These are phyloP conservation scores for Setophaga petechia DNA, from an alignment of 2,113 vertebrate species.

Conservation along the genomic window DNA sequence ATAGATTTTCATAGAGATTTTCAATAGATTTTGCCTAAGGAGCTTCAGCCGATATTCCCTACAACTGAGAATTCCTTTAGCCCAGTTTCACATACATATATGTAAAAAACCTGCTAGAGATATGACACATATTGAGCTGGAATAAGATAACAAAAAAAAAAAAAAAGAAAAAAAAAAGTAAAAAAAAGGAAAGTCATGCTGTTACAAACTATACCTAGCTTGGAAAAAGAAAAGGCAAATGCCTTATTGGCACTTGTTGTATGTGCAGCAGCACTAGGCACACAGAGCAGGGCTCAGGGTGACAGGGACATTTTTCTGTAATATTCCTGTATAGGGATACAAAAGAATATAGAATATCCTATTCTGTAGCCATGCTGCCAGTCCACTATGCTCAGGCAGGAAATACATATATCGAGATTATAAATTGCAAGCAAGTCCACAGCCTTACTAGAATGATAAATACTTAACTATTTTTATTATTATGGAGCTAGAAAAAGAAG, in stretches of 20 bases:
- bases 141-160: neutral
- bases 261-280: neutral
- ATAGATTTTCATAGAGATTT: neutral
- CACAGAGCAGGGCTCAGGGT: neutral
- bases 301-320: neutral
- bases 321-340: too few species aligned
- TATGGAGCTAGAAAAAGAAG: neutral
- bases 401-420: neutral
- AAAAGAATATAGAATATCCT: too few species aligned
- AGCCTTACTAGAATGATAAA: neutral
- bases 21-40: neutral
- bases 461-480: neutral
- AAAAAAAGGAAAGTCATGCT: too few species aligned
- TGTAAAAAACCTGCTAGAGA: neutral
- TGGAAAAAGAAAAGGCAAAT: neutral
- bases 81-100: neutral
- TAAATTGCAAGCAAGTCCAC: neutral
- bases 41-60: neutral
- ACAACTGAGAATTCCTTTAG: neutral
- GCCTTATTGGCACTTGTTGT: neutral
- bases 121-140: accelerated
- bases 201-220: neutral
- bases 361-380: neutral
- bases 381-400: neutral
- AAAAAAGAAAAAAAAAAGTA: too few species aligned